phyloP scores from a whole-genome alignment of 2,797 vertebrate genomes.

The Monodelphis domestica region DNA sequence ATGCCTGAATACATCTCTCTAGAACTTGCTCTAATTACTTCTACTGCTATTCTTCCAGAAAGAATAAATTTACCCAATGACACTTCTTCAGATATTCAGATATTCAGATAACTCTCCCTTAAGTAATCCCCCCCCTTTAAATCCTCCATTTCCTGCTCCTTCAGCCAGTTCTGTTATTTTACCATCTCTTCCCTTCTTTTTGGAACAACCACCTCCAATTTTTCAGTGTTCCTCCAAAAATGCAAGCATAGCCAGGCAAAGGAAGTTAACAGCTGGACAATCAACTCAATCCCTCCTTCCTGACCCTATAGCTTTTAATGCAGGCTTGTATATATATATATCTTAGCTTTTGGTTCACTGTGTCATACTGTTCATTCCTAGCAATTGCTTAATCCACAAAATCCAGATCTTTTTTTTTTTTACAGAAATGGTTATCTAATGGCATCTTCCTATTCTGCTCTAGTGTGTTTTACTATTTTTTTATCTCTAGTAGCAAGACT shows the following conservation, averaged over 20 bases:
- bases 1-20: not conserved
- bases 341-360: not conserved
- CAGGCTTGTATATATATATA: no score
- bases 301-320: not conserved
- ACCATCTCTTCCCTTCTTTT: not conserved
- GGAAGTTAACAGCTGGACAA: not conserved
- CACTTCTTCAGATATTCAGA: not conserved
- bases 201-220: not conserved
- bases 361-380: not conserved
- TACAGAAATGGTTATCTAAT: not conserved
- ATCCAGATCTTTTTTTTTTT: not conserved
- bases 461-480: not conserved
- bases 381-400: not conserved
- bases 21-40: not conserved
- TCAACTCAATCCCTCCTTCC: not conserved
- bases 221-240: not conserved
- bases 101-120: not conserved
- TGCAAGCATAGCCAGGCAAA: not conserved
- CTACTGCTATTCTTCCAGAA: not conserved
- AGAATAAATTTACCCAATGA: not conserved
- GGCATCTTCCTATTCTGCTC: not conserved
- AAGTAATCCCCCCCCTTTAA: not conserved
- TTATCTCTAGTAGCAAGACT: not conserved
- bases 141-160: not conserved
- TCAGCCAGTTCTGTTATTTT: not conserved